Evolutionary conservation across 2,113 vertebrate genomes (phyloP), one percentile per base, ranked within the genome.

Genomic region (Promerops cafer): DNA sequence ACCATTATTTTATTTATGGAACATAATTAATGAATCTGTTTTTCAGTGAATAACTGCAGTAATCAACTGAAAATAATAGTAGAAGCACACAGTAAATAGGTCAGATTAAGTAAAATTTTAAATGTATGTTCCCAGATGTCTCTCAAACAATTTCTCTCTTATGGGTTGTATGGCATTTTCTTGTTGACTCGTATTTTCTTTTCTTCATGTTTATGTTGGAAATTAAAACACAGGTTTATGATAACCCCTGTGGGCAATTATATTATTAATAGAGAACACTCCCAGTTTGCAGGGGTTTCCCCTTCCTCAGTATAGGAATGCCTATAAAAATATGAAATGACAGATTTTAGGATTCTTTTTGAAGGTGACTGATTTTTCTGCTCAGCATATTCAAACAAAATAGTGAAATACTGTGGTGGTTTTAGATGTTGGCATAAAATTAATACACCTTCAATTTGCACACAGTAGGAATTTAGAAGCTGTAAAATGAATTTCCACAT

Each of bases 1-100:
- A 90, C 42, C 35, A 7, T 79, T 28, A 87, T 83, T 95, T 94
- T 91, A 91, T 82, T 95, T 95, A 91, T 79, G 64, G 89, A 93
- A 90, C 39, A 54, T 66, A 56, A 44, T 60, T 68, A 93, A 91
- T 72, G 40, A 94, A 69, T 74, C 50, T 93, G 80, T 14, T 90
- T 87, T 88, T 72, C 53, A 89, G 77, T 63, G 54, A 93, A 91
- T 89, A 95, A 94, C 75, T 95, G 92, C 70, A 80, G 63, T 61
- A 72, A 89, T 87, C 87, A 88, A 86, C 66, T 54, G 56, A 90
- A 76, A 94, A 94, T 75, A 89, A 72, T 66, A 69, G 74, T 59
- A 85, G 92, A 82, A 89, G 45, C 60, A 47, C 4, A 40, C 9
- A 94, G 70, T 60, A 96, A 97, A 95, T 71, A 95, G 84, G 94